phyloP scores from a whole-genome alignment of 2,888 invertebrate genomes.

The Oithona nana region DNA sequence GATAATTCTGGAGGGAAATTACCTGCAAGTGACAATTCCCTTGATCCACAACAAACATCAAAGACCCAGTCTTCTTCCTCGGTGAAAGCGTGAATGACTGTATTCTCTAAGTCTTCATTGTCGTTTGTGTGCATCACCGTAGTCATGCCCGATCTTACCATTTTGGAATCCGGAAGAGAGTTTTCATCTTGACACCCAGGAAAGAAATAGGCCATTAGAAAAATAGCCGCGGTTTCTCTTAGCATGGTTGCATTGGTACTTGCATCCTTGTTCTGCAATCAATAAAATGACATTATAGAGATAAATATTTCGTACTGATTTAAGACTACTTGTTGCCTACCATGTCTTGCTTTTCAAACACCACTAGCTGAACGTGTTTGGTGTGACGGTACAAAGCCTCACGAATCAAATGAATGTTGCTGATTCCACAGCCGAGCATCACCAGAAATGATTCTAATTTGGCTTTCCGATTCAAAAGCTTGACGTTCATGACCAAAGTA shows the following conservation, averaged over 20 bases:
- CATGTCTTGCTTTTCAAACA: not conserved
- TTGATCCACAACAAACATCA: not conserved
- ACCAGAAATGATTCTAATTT: not conserved
- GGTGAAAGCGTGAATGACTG: not conserved
- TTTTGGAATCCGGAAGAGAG: not conserved
- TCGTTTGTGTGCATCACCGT: not conserved
- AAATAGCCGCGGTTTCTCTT: not conserved
- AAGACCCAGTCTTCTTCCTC: not conserved
- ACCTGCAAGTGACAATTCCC: not conserved
- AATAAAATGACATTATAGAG: too few relatives aligned
- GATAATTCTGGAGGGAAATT: not conserved
- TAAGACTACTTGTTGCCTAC: too few relatives aligned
- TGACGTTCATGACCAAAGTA: not conserved
- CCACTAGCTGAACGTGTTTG: not conserved
- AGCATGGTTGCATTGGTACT: not conserved
- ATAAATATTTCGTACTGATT: too few relatives aligned
- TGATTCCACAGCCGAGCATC: not conserved
- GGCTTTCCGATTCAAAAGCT: not conserved
- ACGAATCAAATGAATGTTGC: not conserved
- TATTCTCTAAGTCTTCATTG: not conserved
- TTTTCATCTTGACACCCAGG: not conserved
- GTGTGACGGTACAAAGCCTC: not conserved
- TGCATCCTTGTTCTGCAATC: not conserved
- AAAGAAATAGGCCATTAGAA: slow-evolving; percentile 1
- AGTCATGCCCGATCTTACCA: not conserved